A percentile compares a stretch with the other conserved stretches of the same genome.
Conservation (phyloP, 2,113 vertebrate genomes). For the Cyanoramphus novaezelandiae region DNA sequence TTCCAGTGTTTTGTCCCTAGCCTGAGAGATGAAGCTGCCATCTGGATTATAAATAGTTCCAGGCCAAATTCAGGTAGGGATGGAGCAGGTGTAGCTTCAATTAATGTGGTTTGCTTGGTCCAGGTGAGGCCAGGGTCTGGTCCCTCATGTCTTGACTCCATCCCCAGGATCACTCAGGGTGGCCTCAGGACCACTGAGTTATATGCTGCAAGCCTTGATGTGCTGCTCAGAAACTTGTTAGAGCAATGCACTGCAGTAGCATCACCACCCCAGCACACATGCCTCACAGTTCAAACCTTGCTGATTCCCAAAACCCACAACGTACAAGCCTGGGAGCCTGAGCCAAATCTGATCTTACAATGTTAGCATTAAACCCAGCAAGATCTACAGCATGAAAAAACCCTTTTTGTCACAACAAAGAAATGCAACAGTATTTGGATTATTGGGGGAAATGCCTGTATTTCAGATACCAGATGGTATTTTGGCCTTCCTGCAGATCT, state of each 20-base stretch:
- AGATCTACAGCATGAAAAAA: background rate
- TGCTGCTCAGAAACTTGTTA: background rate
- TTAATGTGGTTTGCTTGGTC: background rate
- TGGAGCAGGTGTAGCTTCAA: background rate
- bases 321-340: background rate
- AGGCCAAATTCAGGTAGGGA: background rate
- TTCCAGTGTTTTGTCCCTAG: background rate
- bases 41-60: background rate
- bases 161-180: background rate
- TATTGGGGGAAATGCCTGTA: background rate
- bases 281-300: background rate
- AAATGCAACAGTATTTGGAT: background rate
- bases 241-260: fast-evolving
- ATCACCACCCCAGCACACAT: fast-evolving
- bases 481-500: background rate
- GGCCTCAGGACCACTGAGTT: background rate
- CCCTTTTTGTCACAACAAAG: background rate
- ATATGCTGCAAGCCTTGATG: background rate
- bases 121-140: background rate
- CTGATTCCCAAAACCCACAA: background rate
- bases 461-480: background rate
- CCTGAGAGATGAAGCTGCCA: background rate
- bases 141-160: background rate
- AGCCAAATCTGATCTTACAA: background rate
- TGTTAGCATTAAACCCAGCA: background rate